phyloP scores from a whole-genome alignment of 1,140 invertebrate species.

The Contarinia nasturtii region DNA sequence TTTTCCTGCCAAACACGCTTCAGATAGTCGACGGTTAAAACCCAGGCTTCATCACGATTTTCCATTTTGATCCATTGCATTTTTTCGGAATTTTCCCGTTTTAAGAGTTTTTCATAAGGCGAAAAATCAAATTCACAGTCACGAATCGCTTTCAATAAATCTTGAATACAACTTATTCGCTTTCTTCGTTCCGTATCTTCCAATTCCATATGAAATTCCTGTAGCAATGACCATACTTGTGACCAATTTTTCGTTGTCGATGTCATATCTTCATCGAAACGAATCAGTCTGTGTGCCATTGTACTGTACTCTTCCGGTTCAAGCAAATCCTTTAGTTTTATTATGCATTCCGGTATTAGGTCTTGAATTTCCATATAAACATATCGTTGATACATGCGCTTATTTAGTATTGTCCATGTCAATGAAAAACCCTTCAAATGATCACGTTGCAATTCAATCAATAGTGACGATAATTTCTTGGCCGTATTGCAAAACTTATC shows the following conservation, averaged over 20 bases:
- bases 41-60: conserved; percentile 20
- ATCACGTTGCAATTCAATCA: conserved; percentile 22
- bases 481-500: conserved; percentile 20
- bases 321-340: conserved; percentile 17
- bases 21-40: conserved; percentile 21
- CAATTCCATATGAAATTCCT: conserved; percentile 19
- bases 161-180: conserved; percentile 18
- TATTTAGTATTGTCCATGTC: conserved; percentile 20
- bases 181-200: conserved; percentile 14
- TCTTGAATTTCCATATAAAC: conserved; percentile 18
- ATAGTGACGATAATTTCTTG: conserved; percentile 17
- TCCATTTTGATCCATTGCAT: conserved; percentile 19
- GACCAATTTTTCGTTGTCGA: conserved; percentile 19
- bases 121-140: background rate
- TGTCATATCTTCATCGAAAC: conserved; percentile 23
- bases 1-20: conserved; percentile 20
- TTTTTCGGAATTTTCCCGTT: conserved; percentile 13
- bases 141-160: conserved; percentile 20
- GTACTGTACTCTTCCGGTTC: conserved; percentile 13
- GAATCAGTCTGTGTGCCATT: conserved; percentile 18
- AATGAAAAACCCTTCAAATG: conserved; percentile 21
- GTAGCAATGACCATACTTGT: conserved; percentile 19
- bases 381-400: conserved; percentile 22
- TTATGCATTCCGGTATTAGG: conserved; percentile 20
- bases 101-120: conserved; percentile 5